A percentile compares a stretch with the other conserved stretches of the same genome.
phyloP scores from a whole-genome alignment of 2,113 vertebrate species.

The Lophochroa leadbeateri region DNA sequence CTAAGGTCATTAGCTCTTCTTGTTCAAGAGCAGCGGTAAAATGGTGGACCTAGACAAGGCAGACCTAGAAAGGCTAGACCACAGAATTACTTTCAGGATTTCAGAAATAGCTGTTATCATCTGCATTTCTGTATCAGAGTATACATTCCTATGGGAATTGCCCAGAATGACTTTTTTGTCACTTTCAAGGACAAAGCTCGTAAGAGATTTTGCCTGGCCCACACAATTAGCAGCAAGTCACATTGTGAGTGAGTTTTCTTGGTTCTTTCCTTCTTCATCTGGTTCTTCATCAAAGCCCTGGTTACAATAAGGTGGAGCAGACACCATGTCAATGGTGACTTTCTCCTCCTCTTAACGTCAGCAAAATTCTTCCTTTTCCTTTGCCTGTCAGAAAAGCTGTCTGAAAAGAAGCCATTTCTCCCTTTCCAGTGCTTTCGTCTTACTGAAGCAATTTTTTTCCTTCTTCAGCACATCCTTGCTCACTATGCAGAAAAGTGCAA shows the following conservation, averaged over 20 bases:
- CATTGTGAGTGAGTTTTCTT: background rate
- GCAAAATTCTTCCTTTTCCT: background rate
- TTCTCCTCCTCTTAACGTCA: background rate
- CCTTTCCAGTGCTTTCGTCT: background rate
- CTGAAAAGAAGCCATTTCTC: background rate
- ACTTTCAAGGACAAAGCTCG: background rate
- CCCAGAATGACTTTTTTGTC: background rate
- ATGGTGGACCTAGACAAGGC: background rate
- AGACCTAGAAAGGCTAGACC: background rate
- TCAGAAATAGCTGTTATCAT: background rate
- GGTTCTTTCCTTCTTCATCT: background rate
- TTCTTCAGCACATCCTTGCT: background rate
- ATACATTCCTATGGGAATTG: background rate
- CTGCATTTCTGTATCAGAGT: background rate
- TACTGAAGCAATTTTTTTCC: background rate
- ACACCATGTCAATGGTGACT: background rate
- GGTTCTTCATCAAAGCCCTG: background rate
- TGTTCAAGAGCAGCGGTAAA: background rate
- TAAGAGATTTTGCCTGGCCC: background rate
- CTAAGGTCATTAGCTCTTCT: background rate
- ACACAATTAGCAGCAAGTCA: background rate
- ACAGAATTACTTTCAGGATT: background rate
- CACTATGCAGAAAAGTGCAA: background rate
- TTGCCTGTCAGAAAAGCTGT: background rate
- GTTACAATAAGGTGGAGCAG: fast-evolving